Base-by-base conservation (phyloP, 2,797 vertebrate genomes). In the Pseudocheirus occidentalis region DNA sequence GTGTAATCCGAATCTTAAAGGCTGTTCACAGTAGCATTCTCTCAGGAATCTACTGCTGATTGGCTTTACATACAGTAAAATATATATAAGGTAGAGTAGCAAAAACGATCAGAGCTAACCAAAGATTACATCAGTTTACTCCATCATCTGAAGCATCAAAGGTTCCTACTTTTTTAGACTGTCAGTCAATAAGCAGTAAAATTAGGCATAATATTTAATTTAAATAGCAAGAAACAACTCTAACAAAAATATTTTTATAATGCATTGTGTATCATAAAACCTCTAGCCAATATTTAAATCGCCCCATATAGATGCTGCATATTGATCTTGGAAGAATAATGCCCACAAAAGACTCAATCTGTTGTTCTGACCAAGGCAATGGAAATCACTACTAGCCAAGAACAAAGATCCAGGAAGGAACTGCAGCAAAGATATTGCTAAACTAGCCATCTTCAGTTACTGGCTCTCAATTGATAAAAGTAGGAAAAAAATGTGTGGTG, bases 281-380 rank as follows among this genome's bases (percentile, higher is more conserved):
- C 92, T 52, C 93, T 96, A 92, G 2, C 31, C 92, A 93, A 97
- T 97, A 97, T 96, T 96, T 96, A 96, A 98, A 95, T 97, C 0
- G 91, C 95, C 93, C 94, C 94, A 91, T 96, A 93, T 87, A 95
- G 96, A 97, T 97, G 53, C 96, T 96, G 59, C 1, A 5, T 96
- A 97, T 98, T 95, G 95, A 96, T 98, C 95, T 93, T 87, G 95
- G 95, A 97, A 96, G 92, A 94, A 97, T 96, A 97, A 97, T 90
- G 50, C 27, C 56, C 13, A 96, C 21, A 58, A 97, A 96, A 58
- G n/a, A 91, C 52, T 97, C 91, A 97, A 96, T 96, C 13, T 0
- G 11, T 94, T 96, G 12, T 91, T 94, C 90, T 97, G 96, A 97
- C 93, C 97, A 96, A 53, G 29, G 94, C 93, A 94, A 87, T 96